These are phyloP conservation scores for Mionectes macconnelli DNA, from an alignment of 2,113 vertebrate genomes.

Conservation along the genomic window DNA sequence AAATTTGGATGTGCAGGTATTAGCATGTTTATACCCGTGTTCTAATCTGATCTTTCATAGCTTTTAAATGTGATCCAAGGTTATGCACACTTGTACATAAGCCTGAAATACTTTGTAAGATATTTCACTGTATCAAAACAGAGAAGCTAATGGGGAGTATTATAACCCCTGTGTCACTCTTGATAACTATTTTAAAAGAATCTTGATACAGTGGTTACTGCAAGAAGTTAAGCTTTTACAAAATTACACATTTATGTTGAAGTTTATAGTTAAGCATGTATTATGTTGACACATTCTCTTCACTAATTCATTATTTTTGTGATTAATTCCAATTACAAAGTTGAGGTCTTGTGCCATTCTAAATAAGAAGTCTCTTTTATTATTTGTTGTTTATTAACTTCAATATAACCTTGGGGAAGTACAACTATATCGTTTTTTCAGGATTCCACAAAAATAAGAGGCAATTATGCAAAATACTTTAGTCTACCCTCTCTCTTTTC, in stretches of 20 bases:
- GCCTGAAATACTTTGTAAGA: not conserved
- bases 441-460: not conserved
- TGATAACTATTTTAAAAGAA: not conserved
- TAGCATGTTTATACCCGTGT: not conserved
- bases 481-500: not conserved
- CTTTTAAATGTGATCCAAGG: not conserved
- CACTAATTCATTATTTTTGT: not conserved
- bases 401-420: not conserved
- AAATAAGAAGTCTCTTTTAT: not conserved
- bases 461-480: not conserved
- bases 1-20: not conserved
- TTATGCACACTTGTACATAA: not conserved
- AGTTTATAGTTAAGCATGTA: not conserved
- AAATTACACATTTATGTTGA: not conserved
- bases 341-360: not conserved
- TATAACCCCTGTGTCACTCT: not conserved
- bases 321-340: not conserved
- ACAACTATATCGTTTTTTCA: not conserved
- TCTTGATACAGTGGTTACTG: not conserved
- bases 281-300: not conserved
- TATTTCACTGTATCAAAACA: not conserved
- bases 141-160: not conserved
- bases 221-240: not conserved
- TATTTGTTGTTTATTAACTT: not conserved
- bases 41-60: not conserved